Evolutionary conservation across 1,140 invertebrate species (phyloP), one percentile per base, ranked within the genome.

Genomic region (Apis laboriosa): DNA sequence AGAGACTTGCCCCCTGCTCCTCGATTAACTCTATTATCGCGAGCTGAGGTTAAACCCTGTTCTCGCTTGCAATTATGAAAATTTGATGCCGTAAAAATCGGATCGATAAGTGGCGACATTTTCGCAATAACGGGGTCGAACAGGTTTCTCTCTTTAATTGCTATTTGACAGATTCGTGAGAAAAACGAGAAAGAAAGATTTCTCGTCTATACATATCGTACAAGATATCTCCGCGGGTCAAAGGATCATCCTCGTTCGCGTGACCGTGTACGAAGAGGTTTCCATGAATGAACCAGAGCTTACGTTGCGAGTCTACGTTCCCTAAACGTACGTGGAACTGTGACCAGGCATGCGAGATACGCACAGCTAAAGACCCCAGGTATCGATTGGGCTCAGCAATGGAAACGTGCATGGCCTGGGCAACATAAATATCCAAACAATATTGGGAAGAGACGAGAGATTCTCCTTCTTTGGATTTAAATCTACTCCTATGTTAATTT

Each of bases 251-350:
- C 63, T 64, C 5, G 71, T 66, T 88, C 75, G 86, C 86, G 84
- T 88, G 86, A 88, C 86, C 83, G 58, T 73, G 34, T 66, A 24
- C 60, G 63, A 71, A 66, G 21, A 66, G 68, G 73, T 76, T 80
- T 81, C 86, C 71, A 88, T 88, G 86, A 88, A 86, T 86, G 86
- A 88, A 88, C 75, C 74, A 77, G 61, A 71, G 51, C 53, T 43
- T 72, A 66, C 78, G 75, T 61, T 83, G 74, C 53, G n/a, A 24
- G 24, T 24, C 58, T 43, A 43, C 34, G 53, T 21, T 70, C 28
- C 55, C 51, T 34, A 28, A 77, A 77, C 55, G 72, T 53, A 13
- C 64, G 15, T 70, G 66, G 43, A 78, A 78, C 28, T 70, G 77
- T 68, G 63, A 67, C 51, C 17, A 28, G 19, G 71, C 79, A 83